These are phyloP conservation scores for Hydrozoanthus tunicans DNA, from an alignment of 64 coral and sea anemone genomes.

Conservation along the genomic window DNA sequence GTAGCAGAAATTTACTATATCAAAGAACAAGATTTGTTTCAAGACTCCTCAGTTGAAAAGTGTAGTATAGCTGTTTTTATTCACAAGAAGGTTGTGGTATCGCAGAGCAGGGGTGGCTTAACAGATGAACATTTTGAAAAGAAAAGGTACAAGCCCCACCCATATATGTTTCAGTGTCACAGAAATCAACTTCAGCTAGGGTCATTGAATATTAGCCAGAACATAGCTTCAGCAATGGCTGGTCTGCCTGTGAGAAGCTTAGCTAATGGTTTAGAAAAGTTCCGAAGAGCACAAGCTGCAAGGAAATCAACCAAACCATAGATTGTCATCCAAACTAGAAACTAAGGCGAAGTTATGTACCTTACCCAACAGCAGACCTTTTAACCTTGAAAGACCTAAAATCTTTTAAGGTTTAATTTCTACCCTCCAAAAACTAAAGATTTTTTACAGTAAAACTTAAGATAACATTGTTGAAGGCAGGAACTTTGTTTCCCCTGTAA, in stretches of 20 bases:
- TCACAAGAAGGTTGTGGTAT: slow-evolving; percentile 80
- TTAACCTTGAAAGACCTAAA: too few relatives aligned
- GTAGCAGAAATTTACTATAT: slow-evolving; percentile 89
- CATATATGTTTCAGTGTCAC: slow-evolving; percentile 67
- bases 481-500: too few relatives aligned
- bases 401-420: too few relatives aligned
- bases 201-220: neutral
- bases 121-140: slow-evolving; percentile 10
- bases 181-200: neutral
- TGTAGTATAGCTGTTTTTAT: slow-evolving; percentile 89
- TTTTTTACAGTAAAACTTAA: too few relatives aligned
- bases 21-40: slow-evolving; percentile 79
- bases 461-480: too few relatives aligned
- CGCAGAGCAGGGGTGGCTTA: slow-evolving; percentile 22
- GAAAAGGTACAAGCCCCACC: slow-evolving; percentile 54
- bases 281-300: neutral
- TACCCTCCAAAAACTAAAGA: too few relatives aligned
- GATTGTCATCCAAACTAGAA: neutral
- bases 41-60: slow-evolving; percentile 65
- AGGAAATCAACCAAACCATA: neutral
- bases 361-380: too few relatives aligned
- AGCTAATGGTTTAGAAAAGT: slow-evolving; percentile 23
- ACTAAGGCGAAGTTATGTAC: neutral
- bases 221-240: slow-evolving; percentile 1
- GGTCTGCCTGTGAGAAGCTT: slow-evolving; percentile 41